Percentiles rank a stretch among this genome's conserved stretches.
Evolutionary conservation across 2,888 invertebrate species (phyloP).

Genomic region (Liposcelis brunnea): DNA sequence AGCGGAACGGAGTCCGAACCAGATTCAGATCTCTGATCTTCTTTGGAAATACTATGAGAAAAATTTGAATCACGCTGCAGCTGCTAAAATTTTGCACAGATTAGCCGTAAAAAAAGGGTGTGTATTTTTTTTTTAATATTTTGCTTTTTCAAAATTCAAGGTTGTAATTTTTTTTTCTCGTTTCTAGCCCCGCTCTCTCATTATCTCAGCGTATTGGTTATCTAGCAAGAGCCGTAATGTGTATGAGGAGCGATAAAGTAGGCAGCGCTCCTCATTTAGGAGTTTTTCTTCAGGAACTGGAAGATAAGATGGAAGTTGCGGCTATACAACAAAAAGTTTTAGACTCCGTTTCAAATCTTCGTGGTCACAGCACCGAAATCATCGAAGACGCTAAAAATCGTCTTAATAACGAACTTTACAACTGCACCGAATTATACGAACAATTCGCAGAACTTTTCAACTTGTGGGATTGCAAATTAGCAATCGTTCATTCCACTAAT

Average conservation of each 20-base stretch:
- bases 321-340: slow-evolving; percentile 54
- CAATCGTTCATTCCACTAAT: slow-evolving; percentile 87
- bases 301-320: slow-evolving; percentile 86
- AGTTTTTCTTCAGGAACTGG: slow-evolving; percentile 69
- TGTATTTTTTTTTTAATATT: slow-evolving; percentile 7
- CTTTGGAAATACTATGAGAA: slow-evolving; percentile 95
- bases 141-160: background rate
- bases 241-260: slow-evolving; percentile 74
- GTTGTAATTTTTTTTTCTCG: background rate
- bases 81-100: slow-evolving; percentile 76
- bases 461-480: slow-evolving; percentile 84
- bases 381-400: slow-evolving; percentile 18
- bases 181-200: slow-evolving; percentile 47
- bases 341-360: slow-evolving; percentile 41
- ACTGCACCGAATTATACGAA: slow-evolving; percentile 80
- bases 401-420: slow-evolving; percentile 65
- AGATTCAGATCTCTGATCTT: slow-evolving; percentile 51
- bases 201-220: slow-evolving; percentile 74
- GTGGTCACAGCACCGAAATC: slow-evolving; percentile 23
- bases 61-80: slow-evolving; percentile 77
- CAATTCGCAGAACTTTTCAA: slow-evolving; percentile 82
- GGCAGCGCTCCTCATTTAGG: slow-evolving; percentile 54
- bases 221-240: slow-evolving; percentile 84
- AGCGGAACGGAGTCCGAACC: slow-evolving; percentile 34
- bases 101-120: slow-evolving; percentile 60